Percentiles rank a stretch among this genome's conserved stretches.
phyloP scores from a whole-genome alignment of 2,797 vertebrate species.

The Parauchenoglanis punctatus region DNA sequence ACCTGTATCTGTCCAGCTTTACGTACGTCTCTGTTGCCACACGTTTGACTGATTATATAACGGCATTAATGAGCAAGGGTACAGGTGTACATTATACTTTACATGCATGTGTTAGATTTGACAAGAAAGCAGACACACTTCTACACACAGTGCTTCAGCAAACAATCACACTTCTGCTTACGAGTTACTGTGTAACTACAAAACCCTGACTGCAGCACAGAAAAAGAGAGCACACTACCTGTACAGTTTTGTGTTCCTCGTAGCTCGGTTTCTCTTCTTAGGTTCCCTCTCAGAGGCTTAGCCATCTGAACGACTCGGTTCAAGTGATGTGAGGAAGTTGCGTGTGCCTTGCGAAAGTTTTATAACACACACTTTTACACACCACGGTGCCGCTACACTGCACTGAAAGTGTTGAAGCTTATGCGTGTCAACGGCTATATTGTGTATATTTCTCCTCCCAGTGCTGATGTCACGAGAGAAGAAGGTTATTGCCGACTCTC shows the following conservation, averaged over 20 bases:
- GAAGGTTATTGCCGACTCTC: background rate
- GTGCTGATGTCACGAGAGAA: constrained; percentile 21
- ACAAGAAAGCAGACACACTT: background rate
- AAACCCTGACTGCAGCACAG: background rate
- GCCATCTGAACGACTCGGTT: constrained; percentile 8
- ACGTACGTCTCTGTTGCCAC: background rate
- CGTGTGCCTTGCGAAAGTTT: background rate
- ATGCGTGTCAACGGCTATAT: too few relatives aligned
- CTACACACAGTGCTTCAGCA: background rate
- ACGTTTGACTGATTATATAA: background rate
- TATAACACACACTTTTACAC: background rate
- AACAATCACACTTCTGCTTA: constrained; percentile 8
- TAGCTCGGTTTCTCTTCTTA: constrained; percentile 8
- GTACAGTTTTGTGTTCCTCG: constrained; percentile 33
- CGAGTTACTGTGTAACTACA: background rate
- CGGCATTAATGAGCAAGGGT: too few relatives aligned
- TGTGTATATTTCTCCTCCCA: constrained; percentile 15
- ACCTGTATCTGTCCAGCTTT: background rate
- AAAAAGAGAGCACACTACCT: constrained; percentile 61
- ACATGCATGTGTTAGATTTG: background rate
- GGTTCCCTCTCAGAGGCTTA: constrained; percentile 15
- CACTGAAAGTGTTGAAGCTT: background rate
- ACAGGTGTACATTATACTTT: background rate
- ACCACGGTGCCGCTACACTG: background rate
- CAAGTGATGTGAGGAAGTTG: constrained; percentile 9